Evolutionary conservation across 2,113 vertebrate genomes (phyloP), one percentile per base, ranked within the genome.

Genomic region (Argyrosomus japonicus): DNA sequence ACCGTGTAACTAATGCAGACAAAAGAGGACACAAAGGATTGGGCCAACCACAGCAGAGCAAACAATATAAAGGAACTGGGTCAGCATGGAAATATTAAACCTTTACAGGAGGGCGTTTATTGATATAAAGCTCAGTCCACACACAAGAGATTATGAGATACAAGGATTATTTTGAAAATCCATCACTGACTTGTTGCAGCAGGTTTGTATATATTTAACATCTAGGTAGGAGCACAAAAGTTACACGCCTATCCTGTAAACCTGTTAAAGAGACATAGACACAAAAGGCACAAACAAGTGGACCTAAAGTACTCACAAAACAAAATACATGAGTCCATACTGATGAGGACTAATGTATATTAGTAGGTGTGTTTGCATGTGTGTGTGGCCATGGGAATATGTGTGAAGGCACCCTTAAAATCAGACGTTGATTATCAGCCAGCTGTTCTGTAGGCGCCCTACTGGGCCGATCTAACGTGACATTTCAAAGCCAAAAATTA

Each of bases 11-110:
- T 3, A 40, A 72, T 13, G 54, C 32, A 56, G 73, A 68, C 67
- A 63, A 18, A n/a, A 25, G 43, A 76, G 29, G 43, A 83, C 43
- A 83, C 48, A 47, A 71, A 82, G 61, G 50, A 56, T 14, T 36
- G 11, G 40, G 78, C 69, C 64, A 83, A 18, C 27, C 14, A 4
- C 62, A 53, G 68, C 47, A 75, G 69, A 85, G 27, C 57, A 87
- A 89, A 91, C 74, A 84, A 36, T 65, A 12, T 17, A 45, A 47
- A 60, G 61, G 81, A 92, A 90, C 58, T 60, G 87, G 83, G 83
- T 90, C 85, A 88, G 54, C n/a, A 21, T 43, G 48, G 83, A 73
- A 71, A 79, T 56, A 43, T 61, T 12, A 81, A 23, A 62, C 29
- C 56, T 60, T 74, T 57, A 63, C n/a, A 73, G 15, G n/a, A 21